phyloP scores from a whole-genome alignment of 2,797 vertebrate genomes.

The Pangasius sanitwongsei region DNA sequence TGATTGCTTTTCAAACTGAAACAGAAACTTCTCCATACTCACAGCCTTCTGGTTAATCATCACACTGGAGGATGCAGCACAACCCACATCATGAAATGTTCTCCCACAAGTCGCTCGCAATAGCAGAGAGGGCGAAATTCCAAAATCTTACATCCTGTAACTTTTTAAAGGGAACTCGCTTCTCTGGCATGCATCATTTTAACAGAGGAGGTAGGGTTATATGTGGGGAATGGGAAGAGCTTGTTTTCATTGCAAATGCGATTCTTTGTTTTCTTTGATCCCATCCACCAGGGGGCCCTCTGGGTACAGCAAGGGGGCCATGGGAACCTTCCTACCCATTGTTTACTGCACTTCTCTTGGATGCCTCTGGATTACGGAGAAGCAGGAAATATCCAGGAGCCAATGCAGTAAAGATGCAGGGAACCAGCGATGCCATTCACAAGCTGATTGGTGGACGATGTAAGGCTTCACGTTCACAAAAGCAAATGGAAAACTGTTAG shows the following conservation, averaged over 20 bases:
- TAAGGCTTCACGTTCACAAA: conserved; percentile 91
- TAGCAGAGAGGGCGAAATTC: background rate
- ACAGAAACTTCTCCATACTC: background rate
- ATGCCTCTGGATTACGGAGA: conserved; percentile 82
- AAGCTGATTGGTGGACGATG: conserved; percentile 88
- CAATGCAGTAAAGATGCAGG: conserved; percentile 77
- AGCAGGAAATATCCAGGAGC: conserved; percentile 63
- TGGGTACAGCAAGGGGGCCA: conserved; percentile 81
- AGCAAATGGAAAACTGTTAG: conserved; percentile 68
- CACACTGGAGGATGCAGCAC: background rate
- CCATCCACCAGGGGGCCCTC: conserved; percentile 84
- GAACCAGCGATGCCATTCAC: conserved; percentile 82
- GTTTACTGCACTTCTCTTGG: conserved; percentile 88
- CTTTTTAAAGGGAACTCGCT: no score
- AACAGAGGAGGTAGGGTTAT: background rate
- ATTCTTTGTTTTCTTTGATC: conserved; percentile 48
- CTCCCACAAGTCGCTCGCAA: background rate
- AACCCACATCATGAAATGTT: background rate
- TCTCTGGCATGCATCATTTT: conserved; percentile 1
- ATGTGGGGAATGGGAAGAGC: background rate
- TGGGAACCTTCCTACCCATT: conserved; percentile 70
- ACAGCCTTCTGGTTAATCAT: conserved; percentile 2
- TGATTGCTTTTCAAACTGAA: conserved; percentile 15
- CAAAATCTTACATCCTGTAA: background rate
- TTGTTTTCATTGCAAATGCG: conserved; percentile 14